Conservation (phyloP, 2,888 invertebrate species). For the Drosophila maculinotata region DNA sequence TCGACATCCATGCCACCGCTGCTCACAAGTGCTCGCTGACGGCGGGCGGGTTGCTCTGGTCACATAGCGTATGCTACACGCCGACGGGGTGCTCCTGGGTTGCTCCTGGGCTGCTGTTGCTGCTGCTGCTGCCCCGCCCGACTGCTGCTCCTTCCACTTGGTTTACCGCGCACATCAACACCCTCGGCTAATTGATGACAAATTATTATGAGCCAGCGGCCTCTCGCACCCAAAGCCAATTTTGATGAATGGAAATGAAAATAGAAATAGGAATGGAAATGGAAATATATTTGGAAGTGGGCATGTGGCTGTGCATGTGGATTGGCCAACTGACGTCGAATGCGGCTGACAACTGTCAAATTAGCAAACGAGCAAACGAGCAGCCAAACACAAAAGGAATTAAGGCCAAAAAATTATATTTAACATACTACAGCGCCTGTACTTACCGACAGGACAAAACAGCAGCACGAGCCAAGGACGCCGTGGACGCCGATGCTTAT, state of each 20-base stretch:
- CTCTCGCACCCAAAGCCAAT: conserved; percentile 77
- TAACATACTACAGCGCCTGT: conserved; percentile 44
- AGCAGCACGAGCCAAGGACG: conserved; percentile 69
- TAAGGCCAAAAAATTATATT: conserved; percentile 68
- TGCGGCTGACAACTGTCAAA: conserved; percentile 78
- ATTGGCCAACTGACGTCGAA: conserved; percentile 63
- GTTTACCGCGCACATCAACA: conserved; percentile 80
- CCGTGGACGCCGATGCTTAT: conserved; percentile 27
- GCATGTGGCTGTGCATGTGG: conserved; percentile 24
- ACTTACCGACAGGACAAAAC: conserved; percentile 33
- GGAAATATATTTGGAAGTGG: conserved; percentile 1
- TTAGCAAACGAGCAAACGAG: conserved; percentile 65
- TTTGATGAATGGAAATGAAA: conserved; percentile 71
- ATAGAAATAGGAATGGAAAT: conserved; percentile 20
- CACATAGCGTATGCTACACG: conserved; percentile 68
- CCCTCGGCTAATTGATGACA: conserved; percentile 81
- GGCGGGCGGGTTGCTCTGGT: conserved; percentile 39
- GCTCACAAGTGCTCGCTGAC: conserved; percentile 17
- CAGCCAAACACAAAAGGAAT: conserved; percentile 67
- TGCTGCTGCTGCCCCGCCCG: conserved; percentile 6
- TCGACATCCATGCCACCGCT: no score
- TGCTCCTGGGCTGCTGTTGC: conserved; percentile 30
- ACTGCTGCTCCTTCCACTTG: conserved; percentile 69
- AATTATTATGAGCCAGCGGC: conserved; percentile 75
- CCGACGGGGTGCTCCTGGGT: conserved; percentile 69